phyloP scores from a whole-genome alignment of 92 coral and sea anemone species.

The Isaurus tuberculatus region DNA sequence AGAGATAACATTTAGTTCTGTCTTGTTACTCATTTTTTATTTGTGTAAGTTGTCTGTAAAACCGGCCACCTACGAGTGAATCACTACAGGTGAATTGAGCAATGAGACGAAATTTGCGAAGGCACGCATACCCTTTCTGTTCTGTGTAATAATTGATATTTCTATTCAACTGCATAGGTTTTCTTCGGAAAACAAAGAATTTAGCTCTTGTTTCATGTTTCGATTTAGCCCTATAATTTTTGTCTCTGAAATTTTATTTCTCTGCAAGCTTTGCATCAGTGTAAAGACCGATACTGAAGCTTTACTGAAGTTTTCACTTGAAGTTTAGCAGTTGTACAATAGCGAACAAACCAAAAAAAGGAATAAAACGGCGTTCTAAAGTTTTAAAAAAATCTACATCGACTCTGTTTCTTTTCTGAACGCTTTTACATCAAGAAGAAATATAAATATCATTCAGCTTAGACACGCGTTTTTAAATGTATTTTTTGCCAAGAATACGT shows the following conservation, averaged over 20 bases:
- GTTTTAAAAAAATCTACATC: no score
- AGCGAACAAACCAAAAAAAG: no score
- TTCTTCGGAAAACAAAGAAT: background rate
- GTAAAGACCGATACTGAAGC: no score
- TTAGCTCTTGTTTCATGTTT: background rate
- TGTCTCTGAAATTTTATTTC: background rate
- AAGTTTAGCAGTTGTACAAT: no score
- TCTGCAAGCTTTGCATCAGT: no score
- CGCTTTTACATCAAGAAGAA: no score
- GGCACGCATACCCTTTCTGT: background rate
- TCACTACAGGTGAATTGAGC: background rate
- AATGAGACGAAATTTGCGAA: background rate
- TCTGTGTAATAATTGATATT: background rate
- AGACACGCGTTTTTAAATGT: background rate
- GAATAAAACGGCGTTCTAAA: no score
- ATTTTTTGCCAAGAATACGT: background rate
- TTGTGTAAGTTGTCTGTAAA: background rate
- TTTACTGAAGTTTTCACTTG: no score
- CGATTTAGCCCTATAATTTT: background rate
- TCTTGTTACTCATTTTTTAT: background rate
- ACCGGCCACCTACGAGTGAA: background rate
- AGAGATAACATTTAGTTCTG: conserved; percentile 26
- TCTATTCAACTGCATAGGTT: background rate
- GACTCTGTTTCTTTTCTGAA: no score
- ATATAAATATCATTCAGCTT: background rate